Percentiles rank a stretch among this genome's conserved stretches.
phyloP scores from a whole-genome alignment of 2,797 vertebrate genomes.

The Silurus lanzhouensis region DNA sequence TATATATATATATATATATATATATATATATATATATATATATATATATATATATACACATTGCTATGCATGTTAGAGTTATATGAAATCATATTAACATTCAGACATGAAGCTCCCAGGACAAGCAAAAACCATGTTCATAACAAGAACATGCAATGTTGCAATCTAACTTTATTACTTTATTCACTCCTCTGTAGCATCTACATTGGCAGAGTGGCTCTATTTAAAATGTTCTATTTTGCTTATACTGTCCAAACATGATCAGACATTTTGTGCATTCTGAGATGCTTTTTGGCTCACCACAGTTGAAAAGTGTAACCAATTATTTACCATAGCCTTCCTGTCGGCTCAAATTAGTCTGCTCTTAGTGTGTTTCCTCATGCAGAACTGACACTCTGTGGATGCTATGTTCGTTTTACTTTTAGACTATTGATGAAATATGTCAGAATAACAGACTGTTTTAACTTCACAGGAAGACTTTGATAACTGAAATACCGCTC shows the following conservation, averaged over 20 bases:
- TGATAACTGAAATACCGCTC: background rate
- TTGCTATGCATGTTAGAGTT: too few relatives aligned
- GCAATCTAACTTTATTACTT: background rate
- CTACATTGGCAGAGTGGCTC: background rate
- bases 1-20: too few relatives aligned
- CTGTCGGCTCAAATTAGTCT: background rate
- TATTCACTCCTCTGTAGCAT: background rate
- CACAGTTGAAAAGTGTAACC: background rate
- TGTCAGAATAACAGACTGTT: background rate
- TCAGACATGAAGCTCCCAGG: too few relatives aligned
- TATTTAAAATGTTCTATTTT: background rate
- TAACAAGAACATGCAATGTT: too few relatives aligned
- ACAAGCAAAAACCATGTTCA: too few relatives aligned
- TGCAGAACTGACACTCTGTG: background rate
- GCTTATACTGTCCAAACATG: background rate
- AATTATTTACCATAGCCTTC: background rate
- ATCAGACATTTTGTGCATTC: background rate
- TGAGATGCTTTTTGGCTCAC: background rate
- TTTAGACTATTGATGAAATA: background rate
- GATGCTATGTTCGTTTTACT: background rate
- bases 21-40: too few relatives aligned
- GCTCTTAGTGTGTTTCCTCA: background rate
- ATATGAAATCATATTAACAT: too few relatives aligned
- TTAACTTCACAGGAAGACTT: background rate
- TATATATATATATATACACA: background rate